Evolutionary conservation across 2,888 invertebrate species (phyloP).

Genomic region (Willowsia nigromaculata): DNA sequence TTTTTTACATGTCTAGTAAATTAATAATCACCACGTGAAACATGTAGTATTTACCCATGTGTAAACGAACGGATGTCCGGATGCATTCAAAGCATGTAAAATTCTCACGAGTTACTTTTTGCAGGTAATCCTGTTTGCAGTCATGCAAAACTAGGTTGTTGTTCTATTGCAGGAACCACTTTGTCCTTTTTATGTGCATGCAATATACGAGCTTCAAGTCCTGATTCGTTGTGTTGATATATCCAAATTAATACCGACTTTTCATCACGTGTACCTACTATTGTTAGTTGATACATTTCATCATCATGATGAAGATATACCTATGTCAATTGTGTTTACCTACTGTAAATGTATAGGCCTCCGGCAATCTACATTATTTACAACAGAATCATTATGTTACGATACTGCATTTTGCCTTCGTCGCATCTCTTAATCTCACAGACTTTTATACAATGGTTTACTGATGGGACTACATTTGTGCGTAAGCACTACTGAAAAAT

Average conservation of each 20-base stretch:
- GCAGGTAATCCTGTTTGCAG: not conserved
- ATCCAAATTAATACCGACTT: not conserved
- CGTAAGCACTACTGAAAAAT: not conserved
- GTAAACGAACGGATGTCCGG: constrained; percentile 46
- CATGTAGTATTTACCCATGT: not conserved
- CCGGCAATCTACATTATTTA: constrained; percentile 32
- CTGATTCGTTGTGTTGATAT: not conserved
- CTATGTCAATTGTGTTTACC: constrained; percentile 1
- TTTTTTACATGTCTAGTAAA: no score
- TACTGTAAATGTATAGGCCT: constrained; percentile 7
- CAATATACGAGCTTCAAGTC: not conserved
- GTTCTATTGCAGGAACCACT: not conserved
- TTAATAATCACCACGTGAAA: not conserved
- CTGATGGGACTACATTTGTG: not conserved
- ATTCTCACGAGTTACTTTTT: constrained; percentile 19
- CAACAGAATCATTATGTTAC: no score
- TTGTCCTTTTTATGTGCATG: not conserved
- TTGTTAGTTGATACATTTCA: no score
- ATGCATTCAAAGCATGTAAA: not conserved
- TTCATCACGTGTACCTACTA: not conserved
- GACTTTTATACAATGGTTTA: not conserved
- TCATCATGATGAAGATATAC: no score
- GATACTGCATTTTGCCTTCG: not conserved
- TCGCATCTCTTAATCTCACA: not conserved
- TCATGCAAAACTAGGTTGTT: not conserved